phyloP scores from a whole-genome alignment of 2,797 vertebrate species.

The Propithecus deckenii region DNA sequence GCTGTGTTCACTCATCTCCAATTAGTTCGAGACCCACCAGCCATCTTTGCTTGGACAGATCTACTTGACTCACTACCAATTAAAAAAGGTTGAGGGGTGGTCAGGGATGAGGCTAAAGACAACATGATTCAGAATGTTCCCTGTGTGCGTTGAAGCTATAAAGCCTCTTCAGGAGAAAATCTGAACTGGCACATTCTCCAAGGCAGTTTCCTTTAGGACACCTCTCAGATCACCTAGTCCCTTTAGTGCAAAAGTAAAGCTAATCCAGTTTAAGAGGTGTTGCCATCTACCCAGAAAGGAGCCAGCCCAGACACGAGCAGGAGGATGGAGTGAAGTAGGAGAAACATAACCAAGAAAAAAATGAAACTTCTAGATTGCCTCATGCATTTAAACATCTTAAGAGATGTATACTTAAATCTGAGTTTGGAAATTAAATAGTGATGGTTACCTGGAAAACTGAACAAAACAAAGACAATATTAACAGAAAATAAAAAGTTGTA shows the following conservation, averaged over 20 bases:
- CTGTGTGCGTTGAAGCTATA: not conserved
- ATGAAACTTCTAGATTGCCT: not conserved
- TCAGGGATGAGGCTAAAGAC: not conserved
- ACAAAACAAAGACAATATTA: not conserved
- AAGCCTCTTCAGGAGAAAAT: not conserved
- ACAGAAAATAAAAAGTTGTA: not conserved
- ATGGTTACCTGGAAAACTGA: not conserved
- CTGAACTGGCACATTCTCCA: not conserved
- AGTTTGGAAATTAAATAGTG: not conserved
- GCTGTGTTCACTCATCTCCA: not conserved
- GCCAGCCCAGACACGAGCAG: not conserved
- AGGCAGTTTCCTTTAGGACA: not conserved
- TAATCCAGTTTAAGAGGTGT: not conserved
- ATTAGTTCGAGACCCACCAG: not conserved
- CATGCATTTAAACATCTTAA: not conserved
- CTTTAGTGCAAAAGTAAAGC: not conserved
- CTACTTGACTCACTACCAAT: not conserved
- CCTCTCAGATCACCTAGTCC: not conserved
- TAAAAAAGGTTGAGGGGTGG: not conserved
- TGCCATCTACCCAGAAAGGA: not conserved
- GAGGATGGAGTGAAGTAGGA: not conserved
- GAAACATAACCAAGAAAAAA: not conserved
- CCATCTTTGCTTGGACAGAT: not conserved
- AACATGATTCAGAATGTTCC: not conserved
- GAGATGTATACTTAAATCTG: not conserved